Percentiles rank a stretch among this genome's conserved stretches.
These are phyloP conservation scores for Gymnocypris eckloni DNA, from an alignment of 2,797 vertebrate genomes.

Conservation along the genomic window DNA sequence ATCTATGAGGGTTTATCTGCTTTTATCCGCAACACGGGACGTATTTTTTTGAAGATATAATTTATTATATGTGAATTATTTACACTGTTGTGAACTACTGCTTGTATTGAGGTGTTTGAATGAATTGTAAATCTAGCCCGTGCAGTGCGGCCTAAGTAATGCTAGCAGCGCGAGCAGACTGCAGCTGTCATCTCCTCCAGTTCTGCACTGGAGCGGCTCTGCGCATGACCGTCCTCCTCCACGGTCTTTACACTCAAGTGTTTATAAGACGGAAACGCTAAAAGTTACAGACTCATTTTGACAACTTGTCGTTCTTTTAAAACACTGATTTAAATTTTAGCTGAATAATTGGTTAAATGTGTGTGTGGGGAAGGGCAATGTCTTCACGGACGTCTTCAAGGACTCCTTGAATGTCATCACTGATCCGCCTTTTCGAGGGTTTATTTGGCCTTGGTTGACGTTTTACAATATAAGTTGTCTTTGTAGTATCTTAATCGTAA, in stretches of 20 bases:
- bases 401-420: conserved; percentile 54
- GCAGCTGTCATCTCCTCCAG: conserved; percentile 46
- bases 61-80: background rate
- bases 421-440: background rate
- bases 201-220: conserved; percentile 19
- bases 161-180: conserved; percentile 18
- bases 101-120: background rate
- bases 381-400: conserved; percentile 40
- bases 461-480: background rate
- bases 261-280: background rate
- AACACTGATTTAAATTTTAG: background rate
- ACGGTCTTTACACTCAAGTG: background rate
- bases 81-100: background rate
- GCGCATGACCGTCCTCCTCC: conserved; percentile 15
- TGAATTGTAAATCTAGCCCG: background rate
- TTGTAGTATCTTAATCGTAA: background rate
- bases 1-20: background rate
- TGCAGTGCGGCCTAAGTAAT: background rate
- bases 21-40: background rate
- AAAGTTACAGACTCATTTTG: background rate
- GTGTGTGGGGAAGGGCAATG: background rate
- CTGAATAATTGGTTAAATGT: background rate
- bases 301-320: background rate
- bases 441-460: background rate
- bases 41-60: background rate